Evolutionary conservation across 2,888 invertebrate genomes (phyloP).

Genomic region (Cerceris rybyensis): DNA sequence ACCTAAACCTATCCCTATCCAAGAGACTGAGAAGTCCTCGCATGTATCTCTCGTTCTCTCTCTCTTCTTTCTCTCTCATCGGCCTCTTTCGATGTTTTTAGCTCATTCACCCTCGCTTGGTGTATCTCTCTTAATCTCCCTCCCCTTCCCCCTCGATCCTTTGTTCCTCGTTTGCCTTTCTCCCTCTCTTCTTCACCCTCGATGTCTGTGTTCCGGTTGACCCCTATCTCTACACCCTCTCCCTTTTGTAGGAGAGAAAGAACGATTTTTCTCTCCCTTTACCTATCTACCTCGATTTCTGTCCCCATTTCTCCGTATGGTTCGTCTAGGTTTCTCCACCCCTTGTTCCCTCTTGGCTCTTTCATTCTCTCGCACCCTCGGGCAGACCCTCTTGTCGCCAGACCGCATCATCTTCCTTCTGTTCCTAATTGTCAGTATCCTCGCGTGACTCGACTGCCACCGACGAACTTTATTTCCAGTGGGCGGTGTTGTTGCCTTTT

Average conservation of each 20-base stretch:
- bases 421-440: slow-evolving; percentile 63
- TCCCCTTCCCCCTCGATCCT: neutral
- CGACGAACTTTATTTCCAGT: slow-evolving; percentile 36
- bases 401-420: slow-evolving; percentile 52
- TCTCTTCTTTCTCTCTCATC: neutral
- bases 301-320: slow-evolving; percentile 3
- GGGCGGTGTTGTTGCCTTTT: slow-evolving; percentile 7
- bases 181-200: neutral
- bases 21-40: slow-evolving; percentile 3
- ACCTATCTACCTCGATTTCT: too few relatives aligned
- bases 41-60: slow-evolving; percentile 19
- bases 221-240: neutral
- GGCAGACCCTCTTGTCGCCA: slow-evolving; percentile 18
- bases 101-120: neutral
- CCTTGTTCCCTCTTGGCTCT: slow-evolving; percentile 1
- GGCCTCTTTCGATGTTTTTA: neutral
- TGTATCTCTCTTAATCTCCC: neutral
- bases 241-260: neutral
- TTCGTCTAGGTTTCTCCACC: slow-evolving; percentile 7
- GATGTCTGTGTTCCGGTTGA: neutral
- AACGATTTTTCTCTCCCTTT: too few relatives aligned
- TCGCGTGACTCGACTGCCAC: slow-evolving; percentile 64
- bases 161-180: neutral
- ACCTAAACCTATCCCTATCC: slow-evolving; percentile 65
- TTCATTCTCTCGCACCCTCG: neutral